Base-by-base conservation (phyloP, 2,797 vertebrate species). In the Callimico goeldii region DNA sequence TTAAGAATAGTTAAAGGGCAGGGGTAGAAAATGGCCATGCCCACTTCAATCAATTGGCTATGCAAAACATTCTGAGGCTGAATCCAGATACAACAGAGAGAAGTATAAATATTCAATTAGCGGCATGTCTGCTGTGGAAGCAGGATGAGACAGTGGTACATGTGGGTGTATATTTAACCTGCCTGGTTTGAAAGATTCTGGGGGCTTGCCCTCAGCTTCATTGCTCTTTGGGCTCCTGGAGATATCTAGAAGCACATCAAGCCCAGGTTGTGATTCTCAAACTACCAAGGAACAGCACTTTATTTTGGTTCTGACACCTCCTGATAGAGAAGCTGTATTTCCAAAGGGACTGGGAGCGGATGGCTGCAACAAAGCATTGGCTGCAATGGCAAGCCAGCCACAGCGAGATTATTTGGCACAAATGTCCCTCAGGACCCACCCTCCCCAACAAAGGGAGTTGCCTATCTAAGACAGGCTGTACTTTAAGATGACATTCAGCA, bases 81-180 rank as follows among this genome's bases (percentile, higher is more conserved):
- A 95, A 88, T 91, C 72, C 82, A 83, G 61, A 92, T 50, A 82
- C 80, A 85, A 81, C 46, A 52, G 90, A 2, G 41, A 76, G 70
- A 39, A 79, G 30, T 82, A 94, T 88, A 84, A 94, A 85, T 84
- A 90, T 67, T 86, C 94, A 77, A 7, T 95, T 67, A 48, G 57
- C 61, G 73, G 55, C 28, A n/a, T 15, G 22, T 92, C 77, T 88
- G 46, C 26, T 50, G 6, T 46, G 55, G 77, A 91, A 72, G 84
- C n/a, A 90, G 58, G 22, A 33, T 77, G 30, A 92, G 90, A 73
- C 73, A 67, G 43, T 88, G 67, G 61, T 46, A 64, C 28, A n/a
- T 0, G 1, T 90, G 75, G 70, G 83, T 9, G 0, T 36, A 3
- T 80, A 75, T 67, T 93, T 87, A 88, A 75, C 28, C 46, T 50